Evolutionary conservation across 53 echinoderm and acorn worm species (phyloP), one percentile per base, ranked within the genome.

Genomic region (Holothuria scabra): DNA sequence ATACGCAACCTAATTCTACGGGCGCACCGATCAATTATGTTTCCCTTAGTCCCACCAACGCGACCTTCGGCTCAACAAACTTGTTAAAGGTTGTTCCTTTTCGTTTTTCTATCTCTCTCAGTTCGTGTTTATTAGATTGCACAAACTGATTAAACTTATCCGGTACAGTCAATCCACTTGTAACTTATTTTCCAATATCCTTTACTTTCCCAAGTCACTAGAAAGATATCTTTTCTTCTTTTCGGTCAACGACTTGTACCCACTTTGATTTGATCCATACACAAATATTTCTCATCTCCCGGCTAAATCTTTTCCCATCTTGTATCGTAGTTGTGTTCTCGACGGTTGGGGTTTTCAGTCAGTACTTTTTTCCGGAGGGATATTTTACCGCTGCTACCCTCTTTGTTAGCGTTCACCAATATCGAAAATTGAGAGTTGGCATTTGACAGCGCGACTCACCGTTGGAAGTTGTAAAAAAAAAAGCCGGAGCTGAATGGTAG

Each of bases 241-340:
- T 65, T 65, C 65, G 28, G 28, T 65, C 65, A 28, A 31, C 31
- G 28, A 31, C 31, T 65, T 28, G 28, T 65, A 48, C n/a, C 14
- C 72, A 28, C 46, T 28, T 72, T 52, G 8, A 44, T 72, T 48
- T 24, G 41, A 72, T 72, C 72, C 12, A 72, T 48, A 46, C 25
- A 46, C 67, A 72, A 72, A 72, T 44, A 72, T 72, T 72, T 72
- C 72, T 72, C 72, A 72, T 72, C 72, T 72, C 28, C 72, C 72
- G 72, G 72, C 72, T 23, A 72, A 72, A 46, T 72, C 72, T 46
- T 72, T n/a, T 72, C 48, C 46, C 72, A 72, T 72, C 72, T 72
- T 72, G 44, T 72, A 46, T 48, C 72, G 48, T 20, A 23, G 72
- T 72, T 72, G 48, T 72, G 46, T 44, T 72, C 48, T 67, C 46